phyloP scores from a whole-genome alignment of 2,797 vertebrate species.

The Vireo griseus region DNA sequence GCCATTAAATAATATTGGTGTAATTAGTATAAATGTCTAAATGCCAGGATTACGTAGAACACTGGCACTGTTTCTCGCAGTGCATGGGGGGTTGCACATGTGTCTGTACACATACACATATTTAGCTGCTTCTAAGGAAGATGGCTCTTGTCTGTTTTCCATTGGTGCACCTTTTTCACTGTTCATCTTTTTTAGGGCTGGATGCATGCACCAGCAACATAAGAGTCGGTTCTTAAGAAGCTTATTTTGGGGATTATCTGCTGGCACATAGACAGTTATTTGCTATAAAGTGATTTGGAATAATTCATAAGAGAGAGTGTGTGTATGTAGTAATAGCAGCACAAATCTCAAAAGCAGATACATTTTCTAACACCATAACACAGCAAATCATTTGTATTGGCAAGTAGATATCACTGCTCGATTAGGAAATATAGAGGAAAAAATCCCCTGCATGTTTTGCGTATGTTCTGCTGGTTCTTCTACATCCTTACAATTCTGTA shows the following conservation, averaged over 20 bases:
- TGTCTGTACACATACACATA: not conserved
- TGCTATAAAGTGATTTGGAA: not conserved
- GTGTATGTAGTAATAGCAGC: not conserved
- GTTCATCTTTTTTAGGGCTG: not conserved
- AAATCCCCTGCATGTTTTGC: not conserved
- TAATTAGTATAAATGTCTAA: not conserved
- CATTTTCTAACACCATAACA: not conserved
- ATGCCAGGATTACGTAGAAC: not conserved
- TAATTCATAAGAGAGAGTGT: not conserved
- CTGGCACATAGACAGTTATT: not conserved
- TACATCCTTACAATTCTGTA: not conserved
- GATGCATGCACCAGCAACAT: not conserved
- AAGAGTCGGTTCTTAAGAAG: not conserved
- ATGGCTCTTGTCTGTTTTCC: not conserved
- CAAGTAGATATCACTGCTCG: not conserved
- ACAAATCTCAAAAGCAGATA: not conserved
- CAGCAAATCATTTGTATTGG: not conserved
- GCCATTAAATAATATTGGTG: not conserved
- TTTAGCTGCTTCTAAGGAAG: not conserved
- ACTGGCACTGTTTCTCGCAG: not conserved
- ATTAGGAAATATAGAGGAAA: not conserved
- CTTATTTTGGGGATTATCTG: not conserved
- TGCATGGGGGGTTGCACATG: accelerated
- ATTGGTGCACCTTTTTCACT: not conserved
- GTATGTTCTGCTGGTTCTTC: not conserved